Evolutionary conservation across 2,797 vertebrate genomes (phyloP), one percentile per base, ranked within the genome.

Genomic region (Telmatherina bonti): DNA sequence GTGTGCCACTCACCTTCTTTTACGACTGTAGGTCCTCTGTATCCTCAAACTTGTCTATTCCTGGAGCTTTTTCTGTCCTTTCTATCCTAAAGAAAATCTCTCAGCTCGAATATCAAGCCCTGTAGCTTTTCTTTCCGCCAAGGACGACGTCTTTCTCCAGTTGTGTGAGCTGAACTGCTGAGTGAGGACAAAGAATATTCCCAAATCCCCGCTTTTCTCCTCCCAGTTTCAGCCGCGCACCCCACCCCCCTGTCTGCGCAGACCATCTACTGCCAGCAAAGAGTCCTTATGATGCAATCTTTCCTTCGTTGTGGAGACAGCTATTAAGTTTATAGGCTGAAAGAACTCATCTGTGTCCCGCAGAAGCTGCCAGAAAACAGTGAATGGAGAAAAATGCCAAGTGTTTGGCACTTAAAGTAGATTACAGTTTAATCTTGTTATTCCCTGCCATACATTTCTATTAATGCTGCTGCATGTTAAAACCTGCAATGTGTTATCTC

Each of bases 161-260:
- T 78, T 68, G 68, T 76, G 84, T 51, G 83, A 56, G 79, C 57
- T 72, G 77, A 79, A 85, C 82, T 85, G 81, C 82, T 74, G 85
- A 82, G 62, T 64, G 81, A 90, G 83, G 92, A 95, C 94, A 95
- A 94, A 95, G 94, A 93, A 62, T 89, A 82, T 87, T 90, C 88
- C 86, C 67, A 88, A 91, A 85, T 78, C 72, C 84, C 88, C 81
- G 58, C 59, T 81, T 72, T 71, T 73, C 85, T 83, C 85, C 89
- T 89, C 90, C 91, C 89, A 86, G 69, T 84, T 58, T 56, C 30
- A 36, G 73, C 68, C 70, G 24, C 52, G 74, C 73, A 62, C 85
- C 87, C 85, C 87, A 76, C 82, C 86, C 84, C 89, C 86, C 36
- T 73, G 84, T 85, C 87, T 83, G 70, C 72, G 69, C 67, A 72